Conservation (phyloP, 2,888 invertebrate species). For the Steinernema carpocapsae region DNA sequence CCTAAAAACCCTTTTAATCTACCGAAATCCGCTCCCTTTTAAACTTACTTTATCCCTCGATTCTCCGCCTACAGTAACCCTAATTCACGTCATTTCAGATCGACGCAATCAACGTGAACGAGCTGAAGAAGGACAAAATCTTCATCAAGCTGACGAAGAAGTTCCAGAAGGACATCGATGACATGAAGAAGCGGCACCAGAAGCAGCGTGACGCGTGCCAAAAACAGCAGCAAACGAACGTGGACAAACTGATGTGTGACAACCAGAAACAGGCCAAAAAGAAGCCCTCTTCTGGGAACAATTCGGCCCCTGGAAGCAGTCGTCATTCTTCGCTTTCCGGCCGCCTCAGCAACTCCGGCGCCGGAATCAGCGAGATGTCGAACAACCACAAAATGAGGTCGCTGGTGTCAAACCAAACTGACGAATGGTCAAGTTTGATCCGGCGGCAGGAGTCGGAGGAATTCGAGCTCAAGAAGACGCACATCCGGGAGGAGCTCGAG, state of each 20-base stretch:
- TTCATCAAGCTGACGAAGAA: constrained; percentile 90
- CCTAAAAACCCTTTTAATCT: constrained; percentile 18
- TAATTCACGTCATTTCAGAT: constrained; percentile 72
- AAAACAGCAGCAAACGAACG: constrained; percentile 72
- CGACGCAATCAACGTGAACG: constrained; percentile 87
- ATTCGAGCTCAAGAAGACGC: constrained; percentile 77
- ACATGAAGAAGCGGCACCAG: constrained; percentile 85
- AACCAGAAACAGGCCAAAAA: constrained; percentile 61
- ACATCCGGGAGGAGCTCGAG: constrained; percentile 74
- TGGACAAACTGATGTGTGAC: constrained; percentile 66
- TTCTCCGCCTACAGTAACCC: not conserved
- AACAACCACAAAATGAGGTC: constrained; percentile 69
- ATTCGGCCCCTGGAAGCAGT: constrained; percentile 38
- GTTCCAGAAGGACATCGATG: constrained; percentile 92
- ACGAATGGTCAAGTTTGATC: constrained; percentile 90
- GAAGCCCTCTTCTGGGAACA: constrained; percentile 42
- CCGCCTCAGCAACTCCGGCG: constrained; percentile 27
- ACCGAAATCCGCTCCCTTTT: not conserved
- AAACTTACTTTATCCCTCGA: not conserved
- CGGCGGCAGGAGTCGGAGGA: constrained; percentile 81
- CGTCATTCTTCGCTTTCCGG: constrained; percentile 43
- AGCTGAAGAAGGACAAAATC: constrained; percentile 81
- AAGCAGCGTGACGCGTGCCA: constrained; percentile 90
- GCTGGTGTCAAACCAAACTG: constrained; percentile 87
- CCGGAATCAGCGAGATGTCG: constrained; percentile 29